These are phyloP conservation scores for Hemicrepidius hirtus DNA, from an alignment of 2,888 invertebrate genomes.

Conservation along the genomic window DNA sequence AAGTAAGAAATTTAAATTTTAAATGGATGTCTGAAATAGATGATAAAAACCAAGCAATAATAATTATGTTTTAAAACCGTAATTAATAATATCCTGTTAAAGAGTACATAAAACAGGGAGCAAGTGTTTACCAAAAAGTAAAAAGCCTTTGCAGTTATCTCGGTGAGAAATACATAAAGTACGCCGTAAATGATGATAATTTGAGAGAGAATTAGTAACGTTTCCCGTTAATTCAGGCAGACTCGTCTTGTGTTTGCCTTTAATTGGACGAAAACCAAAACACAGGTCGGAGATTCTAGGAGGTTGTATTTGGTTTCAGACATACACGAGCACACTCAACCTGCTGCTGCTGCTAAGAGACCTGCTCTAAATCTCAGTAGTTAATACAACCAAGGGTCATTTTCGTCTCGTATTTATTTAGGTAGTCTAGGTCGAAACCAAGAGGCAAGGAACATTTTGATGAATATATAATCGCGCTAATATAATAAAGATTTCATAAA, in stretches of 20 bases:
- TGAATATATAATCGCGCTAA: constrained; percentile 28
- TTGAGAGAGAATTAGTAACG: constrained; percentile 70
- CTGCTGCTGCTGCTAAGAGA: constrained; percentile 41
- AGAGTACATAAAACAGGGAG: constrained; percentile 40
- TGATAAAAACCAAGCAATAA: not conserved
- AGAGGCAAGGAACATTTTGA: constrained; percentile 23
- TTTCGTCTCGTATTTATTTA: constrained; percentile 51
- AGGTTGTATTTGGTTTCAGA: constrained; percentile 70
- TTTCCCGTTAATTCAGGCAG: constrained; percentile 70
- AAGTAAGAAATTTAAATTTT: no score
- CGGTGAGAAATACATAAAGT: constrained; percentile 58
- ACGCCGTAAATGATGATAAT: constrained; percentile 69
- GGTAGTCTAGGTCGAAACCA: constrained; percentile 29
- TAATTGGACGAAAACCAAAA: constrained; percentile 73
- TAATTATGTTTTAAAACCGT: constrained; percentile 10
- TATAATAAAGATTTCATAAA: constrained; percentile 5
- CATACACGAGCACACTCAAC: constrained; percentile 53
- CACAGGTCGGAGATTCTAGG: constrained; percentile 71
- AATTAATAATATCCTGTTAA: constrained; percentile 25
- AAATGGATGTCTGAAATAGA: no score
- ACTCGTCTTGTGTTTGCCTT: constrained; percentile 72
- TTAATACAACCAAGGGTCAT: constrained; percentile 49
- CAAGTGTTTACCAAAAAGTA: constrained; percentile 44
- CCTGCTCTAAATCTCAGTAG: constrained; percentile 46
- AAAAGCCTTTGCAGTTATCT: constrained; percentile 46